Conservation (phyloP, 2,113 vertebrate species). For the Laterallus jamaicensis region DNA sequence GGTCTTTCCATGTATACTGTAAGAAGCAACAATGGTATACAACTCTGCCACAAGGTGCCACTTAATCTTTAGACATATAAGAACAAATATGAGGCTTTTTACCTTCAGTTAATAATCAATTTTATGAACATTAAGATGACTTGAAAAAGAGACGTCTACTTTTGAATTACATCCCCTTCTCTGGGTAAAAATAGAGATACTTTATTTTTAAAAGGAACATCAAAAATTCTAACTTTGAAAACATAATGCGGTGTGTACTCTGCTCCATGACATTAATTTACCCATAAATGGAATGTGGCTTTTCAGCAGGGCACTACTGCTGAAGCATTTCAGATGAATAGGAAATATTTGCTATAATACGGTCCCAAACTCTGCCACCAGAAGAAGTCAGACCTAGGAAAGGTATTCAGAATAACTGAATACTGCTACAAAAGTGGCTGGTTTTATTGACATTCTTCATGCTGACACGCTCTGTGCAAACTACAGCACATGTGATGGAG, state of each 20-base stretch:
- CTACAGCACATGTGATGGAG: background rate
- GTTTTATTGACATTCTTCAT: background rate
- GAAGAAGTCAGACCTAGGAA: background rate
- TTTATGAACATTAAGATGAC: background rate
- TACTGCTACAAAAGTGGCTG: background rate
- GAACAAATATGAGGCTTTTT: background rate
- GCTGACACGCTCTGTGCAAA: background rate
- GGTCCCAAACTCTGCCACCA: background rate
- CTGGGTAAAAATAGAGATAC: background rate
- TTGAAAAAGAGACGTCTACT: background rate
- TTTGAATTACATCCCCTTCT: background rate
- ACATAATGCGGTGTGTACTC: background rate
- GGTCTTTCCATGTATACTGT: background rate
- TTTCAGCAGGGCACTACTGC: background rate
- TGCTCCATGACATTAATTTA: background rate
- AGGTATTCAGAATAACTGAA: background rate
- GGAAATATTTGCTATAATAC: background rate
- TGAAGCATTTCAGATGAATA: background rate
- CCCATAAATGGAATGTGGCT: background rate
- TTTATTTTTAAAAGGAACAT: background rate
- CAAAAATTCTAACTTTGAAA: background rate
- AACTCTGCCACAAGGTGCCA: background rate
- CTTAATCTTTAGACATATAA: background rate
- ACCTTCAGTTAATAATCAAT: background rate
- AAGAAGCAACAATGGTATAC: background rate